A percentile compares a stretch with the other conserved stretches of the same genome.
Conservation (phyloP, 2,888 invertebrate genomes). For the Mycalesis mineus region DNA sequence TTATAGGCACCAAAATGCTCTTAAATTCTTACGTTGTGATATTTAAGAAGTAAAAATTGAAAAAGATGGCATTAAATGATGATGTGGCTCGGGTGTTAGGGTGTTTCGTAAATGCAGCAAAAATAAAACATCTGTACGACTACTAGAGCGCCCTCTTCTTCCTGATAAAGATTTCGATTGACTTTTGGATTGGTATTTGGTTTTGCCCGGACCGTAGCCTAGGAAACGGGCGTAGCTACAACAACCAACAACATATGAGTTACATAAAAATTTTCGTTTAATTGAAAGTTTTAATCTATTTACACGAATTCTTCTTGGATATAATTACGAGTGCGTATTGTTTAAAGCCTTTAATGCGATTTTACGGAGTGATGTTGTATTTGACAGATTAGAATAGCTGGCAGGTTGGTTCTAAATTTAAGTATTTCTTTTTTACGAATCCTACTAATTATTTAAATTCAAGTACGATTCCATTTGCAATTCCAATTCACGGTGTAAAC, state of each 20-base stretch:
- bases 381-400: constrained; percentile 71
- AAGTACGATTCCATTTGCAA: neutral
- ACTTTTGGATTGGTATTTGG: constrained; percentile 28
- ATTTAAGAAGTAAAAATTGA: neutral
- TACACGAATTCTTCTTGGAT: constrained; percentile 29
- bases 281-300: constrained; percentile 12
- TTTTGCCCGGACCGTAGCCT: constrained; percentile 59
- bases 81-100: too few relatives aligned
- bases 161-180: constrained; percentile 13
- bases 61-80: neutral
- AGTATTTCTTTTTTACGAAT: neutral
- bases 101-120: neutral
- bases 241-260: constrained; percentile 73
- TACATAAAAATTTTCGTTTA: constrained; percentile 52
- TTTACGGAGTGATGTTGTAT: constrained; percentile 44
- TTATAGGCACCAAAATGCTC: too few relatives aligned
- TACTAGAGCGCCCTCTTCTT: constrained; percentile 21
- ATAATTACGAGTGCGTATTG: constrained; percentile 18
- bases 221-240: constrained; percentile 77
- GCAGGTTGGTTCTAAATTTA: constrained; percentile 56
- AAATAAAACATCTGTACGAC: constrained; percentile 1
- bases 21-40: too few relatives aligned
- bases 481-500: neutral
- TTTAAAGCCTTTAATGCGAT: constrained; percentile 27
- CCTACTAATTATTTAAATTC: neutral